A percentile compares a stretch with the other conserved stretches of the same genome.
Conservation (phyloP, 2,797 vertebrate species). For the Sarcoramphus papa region DNA sequence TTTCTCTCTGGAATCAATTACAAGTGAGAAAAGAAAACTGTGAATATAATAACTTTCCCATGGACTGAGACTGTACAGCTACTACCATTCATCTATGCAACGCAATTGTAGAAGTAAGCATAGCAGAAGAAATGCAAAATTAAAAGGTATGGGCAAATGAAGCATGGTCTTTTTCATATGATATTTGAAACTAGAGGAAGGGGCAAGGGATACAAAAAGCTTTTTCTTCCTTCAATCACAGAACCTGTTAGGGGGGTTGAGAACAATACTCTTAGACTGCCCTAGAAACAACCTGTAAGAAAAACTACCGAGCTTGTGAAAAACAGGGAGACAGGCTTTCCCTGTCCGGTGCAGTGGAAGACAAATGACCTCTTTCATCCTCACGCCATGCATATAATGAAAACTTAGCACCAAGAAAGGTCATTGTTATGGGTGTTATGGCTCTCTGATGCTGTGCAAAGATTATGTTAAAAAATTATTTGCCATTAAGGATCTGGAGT, state of each 20-base stretch:
- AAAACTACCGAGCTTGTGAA: background rate
- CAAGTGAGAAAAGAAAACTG: conserved; percentile 45
- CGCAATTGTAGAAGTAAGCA: background rate
- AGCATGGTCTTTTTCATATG: background rate
- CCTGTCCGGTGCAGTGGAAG: background rate
- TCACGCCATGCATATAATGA: background rate
- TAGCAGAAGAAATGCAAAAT: background rate
- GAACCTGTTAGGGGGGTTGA: background rate
- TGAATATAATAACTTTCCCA: conserved; percentile 37
- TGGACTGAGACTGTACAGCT: background rate
- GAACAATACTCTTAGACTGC: background rate
- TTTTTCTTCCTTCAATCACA: background rate
- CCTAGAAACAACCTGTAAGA: background rate
- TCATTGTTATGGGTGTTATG: background rate
- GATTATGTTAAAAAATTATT: background rate
- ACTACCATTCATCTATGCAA: background rate
- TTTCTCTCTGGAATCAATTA: conserved; percentile 58
- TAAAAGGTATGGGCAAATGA: background rate
- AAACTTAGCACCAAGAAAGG: background rate
- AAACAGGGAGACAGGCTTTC: background rate
- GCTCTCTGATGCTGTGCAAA: background rate
- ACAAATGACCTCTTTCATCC: background rate
- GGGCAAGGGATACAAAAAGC: background rate
- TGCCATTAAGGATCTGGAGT: background rate
- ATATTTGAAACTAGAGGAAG: background rate